Base-by-base conservation (phyloP, 2,888 invertebrate genomes). In the Andrena dorsata region DNA sequence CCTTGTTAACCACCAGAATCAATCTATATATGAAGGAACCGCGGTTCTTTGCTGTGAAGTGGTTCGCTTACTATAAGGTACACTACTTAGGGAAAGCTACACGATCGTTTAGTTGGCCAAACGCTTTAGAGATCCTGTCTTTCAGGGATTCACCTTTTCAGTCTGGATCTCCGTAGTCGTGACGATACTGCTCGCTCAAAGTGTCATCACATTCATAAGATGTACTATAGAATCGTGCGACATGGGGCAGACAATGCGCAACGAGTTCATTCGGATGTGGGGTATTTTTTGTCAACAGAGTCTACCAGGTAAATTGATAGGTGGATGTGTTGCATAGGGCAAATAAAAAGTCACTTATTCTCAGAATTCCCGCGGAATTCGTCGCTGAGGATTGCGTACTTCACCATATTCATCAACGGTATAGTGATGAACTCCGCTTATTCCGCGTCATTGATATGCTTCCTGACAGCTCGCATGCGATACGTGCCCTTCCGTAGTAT, bases 251-350 rank as follows among this genome's bases (percentile, higher is more conserved):
- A 13, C 26, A 0, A 10, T 90, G 20, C 51, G 68, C 20, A 86
- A 89, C 4, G 82, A 89, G 56, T 83, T 84, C 64, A 77, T 89
- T 13, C 56, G 73, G 30, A 77, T 90, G 26, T 91, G 89, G 89
- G 91, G 91, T 10, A 90, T 92, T 49, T 86, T 91, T 32, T 92
- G 92, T 51, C 90, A 90, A 51, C 92, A 92, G 69, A 89, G 90
- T n/a, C 72, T 90, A 53, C 49, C 86, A 53, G 85, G 91, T 91
- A 76, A 28, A n/a, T n/a, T 8, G 2, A 28, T 20, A n/a, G 7
- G 51, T 20, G 3, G 23, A 56, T 26, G 13, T 20, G 51, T 20
- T 49, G 16, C 13, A 6, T 13, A 16, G 7, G n/a, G 10, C 32
- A 41, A 30, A 13, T 53, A 5, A 16, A 13, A 26, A 35, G 32